These are phyloP conservation scores for Leuciscus waleckii DNA, from an alignment of 2,797 vertebrate genomes.

Conservation along the genomic window DNA sequence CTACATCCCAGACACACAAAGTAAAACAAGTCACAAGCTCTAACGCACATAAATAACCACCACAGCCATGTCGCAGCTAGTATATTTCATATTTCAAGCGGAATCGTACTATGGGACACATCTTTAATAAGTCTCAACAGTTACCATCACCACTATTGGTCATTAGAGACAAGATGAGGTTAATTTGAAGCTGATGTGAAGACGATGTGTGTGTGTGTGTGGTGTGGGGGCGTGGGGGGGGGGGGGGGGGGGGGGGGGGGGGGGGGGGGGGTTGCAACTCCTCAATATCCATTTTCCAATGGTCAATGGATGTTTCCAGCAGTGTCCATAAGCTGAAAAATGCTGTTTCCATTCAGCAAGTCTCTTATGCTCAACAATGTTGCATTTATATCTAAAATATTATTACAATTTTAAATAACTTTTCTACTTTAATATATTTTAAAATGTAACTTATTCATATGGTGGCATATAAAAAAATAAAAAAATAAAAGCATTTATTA, in stretches of 20 bases:
- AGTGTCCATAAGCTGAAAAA: background rate
- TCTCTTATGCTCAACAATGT: background rate
- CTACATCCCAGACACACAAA: conserved; percentile 39
- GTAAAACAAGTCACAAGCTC: conserved; percentile 32
- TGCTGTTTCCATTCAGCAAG: too few species aligned
- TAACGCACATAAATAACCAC: conserved; percentile 9
- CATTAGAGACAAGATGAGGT: background rate
- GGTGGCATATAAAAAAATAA: background rate
- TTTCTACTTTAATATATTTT: background rate
- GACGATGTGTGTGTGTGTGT: background rate
- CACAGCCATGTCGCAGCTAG: conserved; percentile 10
- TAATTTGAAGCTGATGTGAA: background rate
- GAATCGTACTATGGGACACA: background rate
- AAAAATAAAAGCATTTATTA: background rate
- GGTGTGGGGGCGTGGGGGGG: too few species aligned
- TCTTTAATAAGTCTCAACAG: conserved; percentile 13
- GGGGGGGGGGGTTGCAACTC: too few species aligned
- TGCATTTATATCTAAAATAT: background rate
- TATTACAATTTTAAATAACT: background rate
- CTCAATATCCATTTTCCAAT: conserved; percentile 12
- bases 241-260: too few species aligned
- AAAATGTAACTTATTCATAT: background rate
- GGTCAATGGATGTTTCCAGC: conserved; percentile 9
- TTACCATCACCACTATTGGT: background rate
- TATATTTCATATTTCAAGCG: background rate